Conservation (phyloP, 2,888 invertebrate species). For the Biston betularia region DNA sequence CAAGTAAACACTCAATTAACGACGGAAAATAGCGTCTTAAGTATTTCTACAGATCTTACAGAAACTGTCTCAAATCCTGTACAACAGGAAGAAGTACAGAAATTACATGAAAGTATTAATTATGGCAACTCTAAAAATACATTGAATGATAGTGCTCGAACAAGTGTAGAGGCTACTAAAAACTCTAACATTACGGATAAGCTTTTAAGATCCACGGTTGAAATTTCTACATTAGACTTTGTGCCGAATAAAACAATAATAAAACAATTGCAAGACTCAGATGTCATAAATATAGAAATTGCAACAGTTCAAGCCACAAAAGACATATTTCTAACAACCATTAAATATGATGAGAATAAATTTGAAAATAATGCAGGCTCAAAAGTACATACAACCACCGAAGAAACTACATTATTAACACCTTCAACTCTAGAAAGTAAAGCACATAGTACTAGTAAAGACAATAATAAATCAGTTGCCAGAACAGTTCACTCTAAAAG, state of each 20-base stretch:
- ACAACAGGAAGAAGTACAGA: not conserved
- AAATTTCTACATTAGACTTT: not conserved
- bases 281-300: constrained; percentile 11
- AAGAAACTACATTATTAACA: constrained; percentile 12
- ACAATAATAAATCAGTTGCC: not conserved
- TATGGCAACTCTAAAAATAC: not conserved
- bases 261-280: not conserved
- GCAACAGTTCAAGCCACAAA: not conserved
- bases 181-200: not conserved
- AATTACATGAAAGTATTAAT: not conserved
- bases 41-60: not conserved
- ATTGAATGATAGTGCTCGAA: no score
- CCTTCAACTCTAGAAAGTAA: constrained; percentile 3
- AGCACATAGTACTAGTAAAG: no score
- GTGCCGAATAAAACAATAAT: not conserved
- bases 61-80: not conserved
- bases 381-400: not conserved
- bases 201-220: not conserved
- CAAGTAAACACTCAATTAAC: not conserved
- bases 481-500: not conserved
- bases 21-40: not conserved
- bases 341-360: not conserved
- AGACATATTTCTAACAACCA: no score
- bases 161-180: not conserved
- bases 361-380: not conserved